phyloP scores from a whole-genome alignment of 2,797 vertebrate species.

The Acipenser ruthenus region DNA sequence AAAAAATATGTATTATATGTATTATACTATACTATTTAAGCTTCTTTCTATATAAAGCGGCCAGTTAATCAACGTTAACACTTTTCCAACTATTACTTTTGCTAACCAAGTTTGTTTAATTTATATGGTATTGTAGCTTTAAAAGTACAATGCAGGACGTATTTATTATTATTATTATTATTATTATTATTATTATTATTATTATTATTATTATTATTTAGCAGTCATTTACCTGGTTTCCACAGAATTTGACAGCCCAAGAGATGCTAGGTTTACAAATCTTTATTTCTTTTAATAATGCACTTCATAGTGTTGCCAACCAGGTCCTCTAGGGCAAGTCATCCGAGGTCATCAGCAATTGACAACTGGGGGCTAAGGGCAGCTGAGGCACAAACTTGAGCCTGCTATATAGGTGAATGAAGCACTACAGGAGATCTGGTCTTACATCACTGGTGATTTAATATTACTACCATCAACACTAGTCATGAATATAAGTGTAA shows the following conservation, averaged over 20 bases:
- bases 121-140: no score
- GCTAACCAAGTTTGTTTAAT: no score
- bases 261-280: neutral
- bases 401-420: conserved; percentile 2
- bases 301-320: neutral
- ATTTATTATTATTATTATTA: conserved; percentile 24
- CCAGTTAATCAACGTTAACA: no score
- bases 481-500: conserved; percentile 44
- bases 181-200: neutral
- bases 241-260: neutral
- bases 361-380: conserved; percentile 1
- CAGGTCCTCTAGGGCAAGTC: neutral
- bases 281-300: neutral
- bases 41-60: no score
- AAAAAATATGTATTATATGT: no score
- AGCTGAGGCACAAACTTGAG: neutral
- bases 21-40: no score
- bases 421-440: conserved; percentile 43
- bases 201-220: neutral
- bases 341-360: neutral
- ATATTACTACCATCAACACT: conserved; percentile 60
- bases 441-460: conserved; percentile 68
- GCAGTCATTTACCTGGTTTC: neutral
- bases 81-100: no score
- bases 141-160: conserved; percentile 9